phyloP scores from a whole-genome alignment of 2,113 vertebrate species.

The Equus przewalskii region DNA sequence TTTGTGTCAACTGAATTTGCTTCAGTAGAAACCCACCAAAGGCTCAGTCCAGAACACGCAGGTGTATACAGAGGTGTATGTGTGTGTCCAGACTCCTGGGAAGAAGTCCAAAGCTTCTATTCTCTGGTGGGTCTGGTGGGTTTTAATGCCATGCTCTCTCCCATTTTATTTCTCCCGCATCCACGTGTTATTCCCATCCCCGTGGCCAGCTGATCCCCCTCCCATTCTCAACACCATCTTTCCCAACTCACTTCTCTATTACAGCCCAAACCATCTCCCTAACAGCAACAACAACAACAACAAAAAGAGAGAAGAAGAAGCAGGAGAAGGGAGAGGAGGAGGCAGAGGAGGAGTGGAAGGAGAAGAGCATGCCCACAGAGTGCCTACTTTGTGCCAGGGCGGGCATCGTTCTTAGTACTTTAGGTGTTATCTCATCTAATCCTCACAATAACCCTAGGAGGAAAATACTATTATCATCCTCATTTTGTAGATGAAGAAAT shows the following conservation, averaged over 20 bases:
- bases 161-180: not conserved
- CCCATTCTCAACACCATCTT: not conserved
- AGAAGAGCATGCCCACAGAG: not conserved
- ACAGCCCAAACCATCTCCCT: not conserved
- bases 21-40: not conserved
- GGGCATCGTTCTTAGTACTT: not conserved
- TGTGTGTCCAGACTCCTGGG: not conserved
- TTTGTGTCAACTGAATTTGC: not conserved
- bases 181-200: not conserved
- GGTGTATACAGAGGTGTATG: not conserved
- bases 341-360: not conserved
- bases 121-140: not conserved
- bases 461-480: not conserved
- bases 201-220: not conserved
- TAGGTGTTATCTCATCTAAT: not conserved
- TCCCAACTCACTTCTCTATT: not conserved
- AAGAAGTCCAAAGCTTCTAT: not conserved
- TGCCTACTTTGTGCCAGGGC: not conserved
- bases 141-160: not conserved
- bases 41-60: not conserved
- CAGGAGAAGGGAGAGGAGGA: no score
- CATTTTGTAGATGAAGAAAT: not conserved
- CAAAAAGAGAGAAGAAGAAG: not conserved
- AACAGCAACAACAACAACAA: not conserved
- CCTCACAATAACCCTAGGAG: not conserved